Evolutionary conservation across 1,140 invertebrate genomes (phyloP).

Genomic region (Saccostrea cuccullata): DNA sequence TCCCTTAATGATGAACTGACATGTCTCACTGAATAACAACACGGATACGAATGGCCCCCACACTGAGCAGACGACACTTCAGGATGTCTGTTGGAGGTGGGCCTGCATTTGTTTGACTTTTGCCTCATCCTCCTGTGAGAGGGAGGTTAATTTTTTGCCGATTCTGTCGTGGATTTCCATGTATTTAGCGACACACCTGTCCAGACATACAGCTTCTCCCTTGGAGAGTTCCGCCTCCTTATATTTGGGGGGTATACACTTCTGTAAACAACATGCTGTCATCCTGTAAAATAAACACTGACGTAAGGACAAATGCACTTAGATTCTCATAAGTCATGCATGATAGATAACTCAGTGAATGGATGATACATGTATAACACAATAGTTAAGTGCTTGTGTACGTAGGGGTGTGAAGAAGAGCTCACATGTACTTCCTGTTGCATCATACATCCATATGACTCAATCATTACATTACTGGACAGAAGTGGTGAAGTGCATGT

Average conservation of each 20-base stretch:
- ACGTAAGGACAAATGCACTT: neutral
- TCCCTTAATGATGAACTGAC: too few species aligned
- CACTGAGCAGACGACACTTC: too few species aligned
- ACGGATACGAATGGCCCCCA: too few species aligned
- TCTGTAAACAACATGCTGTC: slow-evolving; percentile 94
- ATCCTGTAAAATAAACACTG: slow-evolving; percentile 80
- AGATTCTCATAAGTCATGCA: too few species aligned
- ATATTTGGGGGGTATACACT: slow-evolving; percentile 97
- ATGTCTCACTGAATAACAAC: too few species aligned
- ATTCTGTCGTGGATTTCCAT: slow-evolving; percentile 97
- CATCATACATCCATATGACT: too few species aligned
- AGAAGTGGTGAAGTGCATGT: too few species aligned
- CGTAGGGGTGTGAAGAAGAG: neutral
- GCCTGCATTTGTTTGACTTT: slow-evolving; percentile 84
- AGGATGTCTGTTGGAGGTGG: slow-evolving; percentile 50
- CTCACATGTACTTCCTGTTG: too few species aligned
- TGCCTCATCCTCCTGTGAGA: slow-evolving; percentile 94
- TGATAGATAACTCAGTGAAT: too few species aligned
- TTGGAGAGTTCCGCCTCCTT: slow-evolving; percentile 95
- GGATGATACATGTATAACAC: too few species aligned
- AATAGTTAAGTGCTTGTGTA: neutral
- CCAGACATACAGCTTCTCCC: slow-evolving; percentile 98
- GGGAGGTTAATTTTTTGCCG: slow-evolving; percentile 95
- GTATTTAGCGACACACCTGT: slow-evolving; percentile 98
- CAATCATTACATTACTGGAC: too few species aligned